Conservation (phyloP, 2,888 invertebrate genomes). For the Pachycephus smyrnensis region DNA sequence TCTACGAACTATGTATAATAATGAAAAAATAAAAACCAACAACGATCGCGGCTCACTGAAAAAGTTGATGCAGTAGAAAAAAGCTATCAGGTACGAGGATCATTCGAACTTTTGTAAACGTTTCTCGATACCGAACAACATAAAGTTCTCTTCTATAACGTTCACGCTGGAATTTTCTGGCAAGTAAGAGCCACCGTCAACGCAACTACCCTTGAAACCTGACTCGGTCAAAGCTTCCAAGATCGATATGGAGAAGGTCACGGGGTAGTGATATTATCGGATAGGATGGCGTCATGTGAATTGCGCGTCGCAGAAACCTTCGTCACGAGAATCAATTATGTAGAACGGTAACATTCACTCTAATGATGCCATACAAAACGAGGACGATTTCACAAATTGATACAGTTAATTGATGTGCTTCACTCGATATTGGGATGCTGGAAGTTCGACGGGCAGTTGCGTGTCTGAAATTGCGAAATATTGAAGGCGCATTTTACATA, state of each 20-base stretch:
- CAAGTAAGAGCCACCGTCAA: slow-evolving; percentile 1
- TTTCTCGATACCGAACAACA: not conserved
- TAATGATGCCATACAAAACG: not conserved
- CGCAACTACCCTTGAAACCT: slow-evolving; percentile 12
- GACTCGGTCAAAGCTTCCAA: slow-evolving; percentile 23
- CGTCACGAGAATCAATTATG: not conserved
- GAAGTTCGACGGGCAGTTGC: not conserved
- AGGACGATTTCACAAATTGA: not conserved
- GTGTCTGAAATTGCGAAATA: not conserved
- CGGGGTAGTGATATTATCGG: slow-evolving; percentile 5
- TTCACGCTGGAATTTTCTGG: not conserved
- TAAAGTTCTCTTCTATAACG: not conserved
- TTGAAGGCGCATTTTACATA: not conserved
- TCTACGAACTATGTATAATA: not conserved
- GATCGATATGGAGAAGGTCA: slow-evolving; percentile 22
- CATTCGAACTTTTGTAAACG: not conserved
- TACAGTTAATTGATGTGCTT: not conserved
- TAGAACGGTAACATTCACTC: not conserved
- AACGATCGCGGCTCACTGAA: not conserved
- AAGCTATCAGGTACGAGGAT: not conserved
- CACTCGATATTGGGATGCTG: not conserved
- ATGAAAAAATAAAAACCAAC: not conserved
- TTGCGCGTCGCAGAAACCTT: not conserved
- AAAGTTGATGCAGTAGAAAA: not conserved
- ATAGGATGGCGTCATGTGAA: not conserved